These are phyloP conservation scores for Dendrolimus punctatus DNA, from an alignment of 1,140 invertebrate species.

Conservation along the genomic window DNA sequence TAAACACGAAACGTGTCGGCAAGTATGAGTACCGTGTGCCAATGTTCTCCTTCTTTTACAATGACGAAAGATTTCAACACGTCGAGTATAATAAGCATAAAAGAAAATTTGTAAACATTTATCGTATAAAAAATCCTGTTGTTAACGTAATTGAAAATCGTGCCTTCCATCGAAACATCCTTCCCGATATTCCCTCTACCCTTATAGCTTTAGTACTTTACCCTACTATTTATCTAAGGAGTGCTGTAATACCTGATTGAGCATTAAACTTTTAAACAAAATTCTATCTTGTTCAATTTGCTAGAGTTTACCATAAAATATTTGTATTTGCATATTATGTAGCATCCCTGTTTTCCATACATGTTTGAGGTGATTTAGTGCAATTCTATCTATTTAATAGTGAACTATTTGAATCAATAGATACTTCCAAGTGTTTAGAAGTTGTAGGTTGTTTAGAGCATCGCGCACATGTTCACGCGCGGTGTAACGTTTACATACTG, in stretches of 20 bases:
- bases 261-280: conserved; percentile 30
- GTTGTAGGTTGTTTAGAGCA: conserved; percentile 48
- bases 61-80: too few species aligned
- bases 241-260: conserved; percentile 44
- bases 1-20: conserved; percentile 11
- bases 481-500: too few species aligned
- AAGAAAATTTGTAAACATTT: conserved; percentile 8
- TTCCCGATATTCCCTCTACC: conserved; percentile 41
- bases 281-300: conserved; percentile 32
- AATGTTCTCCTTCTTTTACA: too few species aligned
- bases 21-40: background rate
- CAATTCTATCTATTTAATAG: conserved; percentile 21
- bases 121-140: conserved; percentile 10
- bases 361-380: background rate
- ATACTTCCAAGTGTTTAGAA: conserved; percentile 45
- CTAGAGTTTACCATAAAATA: conserved; percentile 30
- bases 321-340: conserved; percentile 7
- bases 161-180: conserved; percentile 21
- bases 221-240: conserved; percentile 40
- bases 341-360: conserved; percentile 14
- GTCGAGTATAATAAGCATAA: too few species aligned
- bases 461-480: conserved; percentile 7
- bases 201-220: conserved; percentile 65
- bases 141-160: background rate
- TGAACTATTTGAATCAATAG: conserved; percentile 38